Base-by-base conservation (phyloP, 2,888 invertebrate genomes). In the Orthonychiurus folsomi region DNA sequence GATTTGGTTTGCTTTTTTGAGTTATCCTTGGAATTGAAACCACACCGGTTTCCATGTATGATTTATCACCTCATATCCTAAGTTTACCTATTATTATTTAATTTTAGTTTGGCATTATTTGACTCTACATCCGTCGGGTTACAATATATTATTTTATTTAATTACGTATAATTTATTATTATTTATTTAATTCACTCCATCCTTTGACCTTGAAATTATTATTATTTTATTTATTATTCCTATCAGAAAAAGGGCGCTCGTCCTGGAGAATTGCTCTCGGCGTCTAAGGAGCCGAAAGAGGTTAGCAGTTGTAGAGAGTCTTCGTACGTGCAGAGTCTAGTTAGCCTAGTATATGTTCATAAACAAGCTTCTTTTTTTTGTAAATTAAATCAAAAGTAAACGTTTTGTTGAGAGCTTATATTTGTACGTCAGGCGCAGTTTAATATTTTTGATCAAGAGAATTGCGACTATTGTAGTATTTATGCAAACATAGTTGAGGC, bases 171-270 rank as follows among this genome's bases (percentile, higher is more conserved):
- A n/a, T n/a, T n/a, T n/a, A n/a, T n/a, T n/a, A n/a, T n/a, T n/a
- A n/a, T n/a, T n/a, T n/a, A n/a, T n/a, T n/a, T n/a, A n/a, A n/a
- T n/a, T n/a, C n/a, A n/a, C n/a, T n/a, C n/a, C n/a, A n/a, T n/a
- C n/a, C n/a, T n/a, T n/a, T n/a, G n/a, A n/a, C n/a, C n/a, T n/a
- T 15, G 15, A 37, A 37, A 9, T 37, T 37, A 37, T 37, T n/a
- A n/a, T n/a, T 37, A 37, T 37, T 37, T 37, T 15, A 9, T 37
- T 5, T 37, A 37, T 37, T 37, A 37, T 15, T 15, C 37, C 9
- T 61, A 27, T 63, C 74, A 75, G 74, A 75, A 73, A 73, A 75
- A 74, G 73, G 74, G 71, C 59, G 63, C 67, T 64, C 74, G 75
- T 60, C 74, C 74, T 56, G 75, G 76, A 62, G 72, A 73, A 66